Evolutionary conservation across 2,113 vertebrate species (phyloP).

Genomic region (Eidolon helvum): DNA sequence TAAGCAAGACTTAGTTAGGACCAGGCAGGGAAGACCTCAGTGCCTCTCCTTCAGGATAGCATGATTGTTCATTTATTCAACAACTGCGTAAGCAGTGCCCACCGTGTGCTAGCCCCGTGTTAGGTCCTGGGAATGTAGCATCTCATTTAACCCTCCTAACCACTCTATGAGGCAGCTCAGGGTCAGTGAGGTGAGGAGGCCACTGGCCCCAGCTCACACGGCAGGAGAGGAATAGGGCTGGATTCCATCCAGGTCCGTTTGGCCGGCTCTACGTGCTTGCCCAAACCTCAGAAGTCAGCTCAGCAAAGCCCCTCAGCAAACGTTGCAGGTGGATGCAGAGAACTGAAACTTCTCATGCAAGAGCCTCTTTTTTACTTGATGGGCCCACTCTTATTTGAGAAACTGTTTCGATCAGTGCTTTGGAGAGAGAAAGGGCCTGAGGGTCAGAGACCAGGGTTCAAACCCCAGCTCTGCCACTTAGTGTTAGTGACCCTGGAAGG

Average conservation of each 20-base stretch:
- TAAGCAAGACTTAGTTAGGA: background rate
- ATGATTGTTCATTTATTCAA: background rate
- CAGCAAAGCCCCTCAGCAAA: background rate
- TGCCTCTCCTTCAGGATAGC: background rate
- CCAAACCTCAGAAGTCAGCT: background rate
- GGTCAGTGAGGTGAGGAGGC: background rate
- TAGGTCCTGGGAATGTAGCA: background rate
- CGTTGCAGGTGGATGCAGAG: background rate
- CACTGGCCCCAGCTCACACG: background rate
- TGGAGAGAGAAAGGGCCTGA: background rate
- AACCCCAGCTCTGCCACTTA: background rate
- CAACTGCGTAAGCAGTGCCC: rapidly evolving
- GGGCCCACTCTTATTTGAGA: background rate
- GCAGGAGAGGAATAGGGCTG: background rate
- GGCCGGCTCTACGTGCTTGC: rapidly evolving
- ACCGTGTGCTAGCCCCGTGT: background rate
- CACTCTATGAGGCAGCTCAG: background rate
- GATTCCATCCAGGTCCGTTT: background rate
- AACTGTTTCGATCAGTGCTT: background rate
- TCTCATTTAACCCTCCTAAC: background rate
- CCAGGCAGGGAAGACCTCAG: background rate
- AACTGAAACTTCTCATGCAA: background rate
- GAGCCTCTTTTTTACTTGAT: background rate
- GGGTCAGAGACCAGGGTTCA: background rate
- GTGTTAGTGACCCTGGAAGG: background rate